Percentiles rank a stretch among this genome's conserved stretches.
Conservation (phyloP, 2,113 vertebrate species). For the Aplodontia rufa region DNA sequence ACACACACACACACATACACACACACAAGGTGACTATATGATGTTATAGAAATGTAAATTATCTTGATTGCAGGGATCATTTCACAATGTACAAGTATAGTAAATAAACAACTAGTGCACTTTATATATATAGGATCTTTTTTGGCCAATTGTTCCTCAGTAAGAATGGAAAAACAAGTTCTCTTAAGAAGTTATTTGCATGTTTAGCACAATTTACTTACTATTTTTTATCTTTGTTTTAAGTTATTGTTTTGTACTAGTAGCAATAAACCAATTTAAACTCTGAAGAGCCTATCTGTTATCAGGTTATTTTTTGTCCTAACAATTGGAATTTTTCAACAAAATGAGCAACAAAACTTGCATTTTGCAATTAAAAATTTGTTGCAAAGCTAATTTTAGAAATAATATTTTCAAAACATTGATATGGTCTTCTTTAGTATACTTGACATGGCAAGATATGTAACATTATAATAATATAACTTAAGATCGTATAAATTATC, state of each 20-base stretch:
- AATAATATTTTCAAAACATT: not conserved
- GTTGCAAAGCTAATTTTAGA: not conserved
- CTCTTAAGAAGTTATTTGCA: not conserved
- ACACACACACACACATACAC: too few species aligned
- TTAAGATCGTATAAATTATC: conserved; percentile 26
- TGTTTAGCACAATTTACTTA: not conserved
- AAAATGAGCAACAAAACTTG: not conserved
- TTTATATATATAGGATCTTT: conserved; percentile 15
- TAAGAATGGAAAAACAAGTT: not conserved
- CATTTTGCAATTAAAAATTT: not conserved
- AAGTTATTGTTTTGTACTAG: not conserved
- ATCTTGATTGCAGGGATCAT: not conserved
- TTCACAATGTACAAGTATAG: not conserved
- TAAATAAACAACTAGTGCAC: not conserved
- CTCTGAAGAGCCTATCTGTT: not conserved
- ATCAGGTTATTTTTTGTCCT: conserved; percentile 8
- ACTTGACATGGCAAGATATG: not conserved
- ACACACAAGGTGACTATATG: not conserved
- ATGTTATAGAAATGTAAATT: not conserved
- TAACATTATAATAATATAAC: conserved; percentile 15
- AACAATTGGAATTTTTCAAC: not conserved
- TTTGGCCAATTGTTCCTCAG: not conserved
- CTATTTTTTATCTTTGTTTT: not conserved
- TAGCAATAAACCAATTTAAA: conserved; percentile 16
- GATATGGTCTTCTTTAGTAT: too few species aligned